These are phyloP conservation scores for Xerus rutilus DNA, from an alignment of 2,797 vertebrate genomes.

Conservation along the genomic window DNA sequence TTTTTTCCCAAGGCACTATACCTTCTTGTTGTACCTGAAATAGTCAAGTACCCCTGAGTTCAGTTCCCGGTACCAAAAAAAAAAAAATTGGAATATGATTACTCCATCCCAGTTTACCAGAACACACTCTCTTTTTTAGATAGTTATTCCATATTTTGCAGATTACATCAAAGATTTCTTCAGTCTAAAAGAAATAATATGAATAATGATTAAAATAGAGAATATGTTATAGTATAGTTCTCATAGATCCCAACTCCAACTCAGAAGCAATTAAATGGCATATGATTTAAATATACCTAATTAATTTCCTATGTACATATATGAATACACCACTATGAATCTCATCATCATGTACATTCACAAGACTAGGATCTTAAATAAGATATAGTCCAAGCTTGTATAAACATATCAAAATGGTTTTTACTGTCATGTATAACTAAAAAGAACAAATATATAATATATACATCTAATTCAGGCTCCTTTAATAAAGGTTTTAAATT, in stretches of 20 bases:
- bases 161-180: constrained; percentile 36
- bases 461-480: not conserved
- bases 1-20: no score
- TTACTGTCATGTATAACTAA: no score
- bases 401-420: no score
- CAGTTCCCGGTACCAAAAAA: no score
- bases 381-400: no score
- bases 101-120: not conserved
- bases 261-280: constrained; percentile 34
- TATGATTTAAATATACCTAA: not conserved
- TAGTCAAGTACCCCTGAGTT: no score
- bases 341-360: no score
- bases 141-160: constrained; percentile 11
- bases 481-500: constrained; percentile 11
- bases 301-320: not conserved
- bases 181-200: not conserved
- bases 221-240: not conserved
- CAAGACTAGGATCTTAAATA: no score
- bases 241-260: not conserved
- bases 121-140: not conserved
- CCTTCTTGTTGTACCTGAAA: no score
- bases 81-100: not conserved
- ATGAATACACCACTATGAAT: no score
- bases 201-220: constrained; percentile 1
- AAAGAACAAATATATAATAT: no score